A percentile compares a stretch with the other conserved stretches of the same genome.
phyloP scores from a whole-genome alignment of 2,113 vertebrate species.

The Chloropsis hardwickii region DNA sequence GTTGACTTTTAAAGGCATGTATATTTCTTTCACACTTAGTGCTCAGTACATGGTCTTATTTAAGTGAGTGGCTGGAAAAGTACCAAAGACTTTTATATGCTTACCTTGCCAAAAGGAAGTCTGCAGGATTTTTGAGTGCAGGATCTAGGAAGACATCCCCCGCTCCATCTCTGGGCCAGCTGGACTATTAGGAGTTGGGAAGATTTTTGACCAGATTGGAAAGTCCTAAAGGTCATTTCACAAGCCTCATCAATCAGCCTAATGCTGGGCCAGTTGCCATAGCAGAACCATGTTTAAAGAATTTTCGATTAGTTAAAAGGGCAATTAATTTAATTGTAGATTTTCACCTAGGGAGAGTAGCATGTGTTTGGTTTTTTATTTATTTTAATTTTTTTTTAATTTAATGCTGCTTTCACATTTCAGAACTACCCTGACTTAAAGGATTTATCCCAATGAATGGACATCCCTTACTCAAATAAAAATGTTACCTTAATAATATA shows the following conservation, averaged over 20 bases:
- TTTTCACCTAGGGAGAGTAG: neutral
- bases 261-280: neutral
- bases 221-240: neutral
- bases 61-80: neutral
- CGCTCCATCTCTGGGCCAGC: accelerated
- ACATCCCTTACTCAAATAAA: neutral
- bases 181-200: neutral
- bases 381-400: neutral
- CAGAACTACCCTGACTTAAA: neutral
- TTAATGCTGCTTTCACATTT: neutral
- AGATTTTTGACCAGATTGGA: neutral
- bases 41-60: neutral
- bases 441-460: neutral
- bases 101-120: neutral
- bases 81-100: neutral
- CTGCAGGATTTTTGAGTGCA: neutral
- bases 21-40: slow-evolving; percentile 14
- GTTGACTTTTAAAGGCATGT: neutral
- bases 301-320: neutral
- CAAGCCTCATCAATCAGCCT: neutral
- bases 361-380: neutral
- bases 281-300: neutral
- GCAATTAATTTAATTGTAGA: neutral
- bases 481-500: neutral
- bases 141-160: neutral